These are phyloP conservation scores for Chrysolophus pictus DNA, from an alignment of 2,797 vertebrate genomes.

Conservation along the genomic window DNA sequence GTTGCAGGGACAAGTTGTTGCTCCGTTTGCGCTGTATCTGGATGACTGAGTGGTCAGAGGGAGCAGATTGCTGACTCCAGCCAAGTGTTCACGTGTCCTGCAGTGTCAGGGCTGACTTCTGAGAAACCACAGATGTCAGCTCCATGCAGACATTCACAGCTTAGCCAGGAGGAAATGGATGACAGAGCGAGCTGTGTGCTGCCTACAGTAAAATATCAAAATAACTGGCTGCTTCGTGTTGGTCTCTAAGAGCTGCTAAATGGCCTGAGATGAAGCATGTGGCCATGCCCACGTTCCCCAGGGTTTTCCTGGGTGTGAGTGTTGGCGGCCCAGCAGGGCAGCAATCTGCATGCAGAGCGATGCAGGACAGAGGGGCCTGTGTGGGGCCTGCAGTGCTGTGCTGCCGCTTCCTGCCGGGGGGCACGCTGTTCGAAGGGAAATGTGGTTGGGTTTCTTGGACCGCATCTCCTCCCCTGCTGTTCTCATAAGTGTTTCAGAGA, in stretches of 20 bases:
- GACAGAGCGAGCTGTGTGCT: background rate
- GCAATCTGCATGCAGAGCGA: background rate
- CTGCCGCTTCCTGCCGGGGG: background rate
- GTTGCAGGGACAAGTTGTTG: background rate
- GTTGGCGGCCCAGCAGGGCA: background rate
- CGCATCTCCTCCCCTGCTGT: slow-evolving; percentile 31
- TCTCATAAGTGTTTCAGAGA: slow-evolving; percentile 19
- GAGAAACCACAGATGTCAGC: slow-evolving; percentile 37
- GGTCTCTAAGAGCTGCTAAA: background rate
- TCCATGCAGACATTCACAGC: background rate
- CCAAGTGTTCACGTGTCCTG: background rate
- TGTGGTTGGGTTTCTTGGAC: slow-evolving; percentile 50
- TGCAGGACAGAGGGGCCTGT: accelerated
- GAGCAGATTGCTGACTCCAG: background rate
- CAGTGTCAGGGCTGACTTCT: background rate
- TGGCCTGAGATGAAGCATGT: background rate
- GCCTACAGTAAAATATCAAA: background rate
- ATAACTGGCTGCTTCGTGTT: background rate
- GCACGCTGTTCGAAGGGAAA: slow-evolving; percentile 17
- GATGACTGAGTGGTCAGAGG: background rate
- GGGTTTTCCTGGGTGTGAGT: background rate
- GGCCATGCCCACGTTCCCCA: accelerated
- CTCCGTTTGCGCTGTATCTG: background rate
- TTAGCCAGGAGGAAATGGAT: slow-evolving; percentile 44
- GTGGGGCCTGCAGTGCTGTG: background rate